Base-by-base conservation (phyloP, 2,888 invertebrate genomes). In the Corbicula japonica region DNA sequence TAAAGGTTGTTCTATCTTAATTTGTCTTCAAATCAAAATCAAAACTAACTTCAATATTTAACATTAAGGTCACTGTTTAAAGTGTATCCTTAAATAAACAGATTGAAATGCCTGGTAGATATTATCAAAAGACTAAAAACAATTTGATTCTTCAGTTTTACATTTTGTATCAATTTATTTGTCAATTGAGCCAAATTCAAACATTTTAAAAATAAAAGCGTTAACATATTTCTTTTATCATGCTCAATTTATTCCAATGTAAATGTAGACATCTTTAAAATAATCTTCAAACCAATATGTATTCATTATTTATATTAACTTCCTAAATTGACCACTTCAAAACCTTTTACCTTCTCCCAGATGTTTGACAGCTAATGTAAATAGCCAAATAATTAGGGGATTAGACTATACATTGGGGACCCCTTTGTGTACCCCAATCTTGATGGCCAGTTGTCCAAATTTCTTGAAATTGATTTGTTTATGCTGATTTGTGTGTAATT, bases 391-490 rank as follows among this genome's bases (percentile, higher is more conserved):
- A 80, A 80, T 80, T 68, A 69, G n/a, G 73, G 69, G 76, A 80
- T 73, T 76, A 80, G 69, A 23, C 23, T 21, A 46, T 34, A 26
- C 35, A 71, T 58, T 62, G 68, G 56, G 23, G 38, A 58, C 68
- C 80, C 80, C 69, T 50, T 69, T 76, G 80, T 76, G 76, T 58
- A 63, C 80, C 80, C 80, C 72, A 35, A 50, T 34, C 28, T 41
- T 69, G 76, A 73, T 76, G 80, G 68, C 76, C 68, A 72, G 80
- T 74, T 80, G 80, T 80, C 80, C 80, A 76, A 76, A 80, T 76
- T 74, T 80, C 72, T 69, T 71, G 76, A 80, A 80, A 80, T 80
- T 76, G 80, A 80, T 76, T 72, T 80, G 80, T 80, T 76, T 80
- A 80, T 80, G 80, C 70, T 68, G 70, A 72, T 65, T 62, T 74